Percentiles rank a stretch among this genome's conserved stretches.
Evolutionary conservation across 2,888 invertebrate species (phyloP).

Genomic region (Rhimphoctona megacephalus): DNA sequence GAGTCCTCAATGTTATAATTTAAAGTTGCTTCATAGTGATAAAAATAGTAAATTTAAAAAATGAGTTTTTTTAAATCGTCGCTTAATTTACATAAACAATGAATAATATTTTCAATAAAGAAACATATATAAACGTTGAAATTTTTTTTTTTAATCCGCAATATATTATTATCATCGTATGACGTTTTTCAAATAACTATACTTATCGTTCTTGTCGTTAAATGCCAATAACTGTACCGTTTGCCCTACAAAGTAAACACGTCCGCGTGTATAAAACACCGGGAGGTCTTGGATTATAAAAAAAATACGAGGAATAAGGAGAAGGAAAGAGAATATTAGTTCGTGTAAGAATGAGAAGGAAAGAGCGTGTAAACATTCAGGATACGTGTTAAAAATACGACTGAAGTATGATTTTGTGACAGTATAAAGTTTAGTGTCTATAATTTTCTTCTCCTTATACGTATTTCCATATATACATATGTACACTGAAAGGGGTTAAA

Average conservation of each 20-base stretch:
- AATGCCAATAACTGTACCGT: constrained; percentile 51
- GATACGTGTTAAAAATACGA: constrained; percentile 20
- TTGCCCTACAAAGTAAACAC: constrained; percentile 50
- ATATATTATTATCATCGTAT: not conserved
- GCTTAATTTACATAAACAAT: not conserved
- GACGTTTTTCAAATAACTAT: constrained; percentile 20
- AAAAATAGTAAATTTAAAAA: not conserved
- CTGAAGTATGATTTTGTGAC: constrained; percentile 43
- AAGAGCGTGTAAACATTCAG: not conserved
- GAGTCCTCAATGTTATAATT: not conserved
- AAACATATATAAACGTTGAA: not conserved
- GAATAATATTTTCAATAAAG: not conserved
- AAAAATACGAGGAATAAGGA: constrained; percentile 1
- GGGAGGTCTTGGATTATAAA: constrained; percentile 13
- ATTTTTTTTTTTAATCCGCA: not conserved
- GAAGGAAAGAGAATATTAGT: constrained; percentile 17
- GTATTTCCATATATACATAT: constrained; percentile 8
- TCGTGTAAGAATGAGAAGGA: not conserved
- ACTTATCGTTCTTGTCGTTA: constrained; percentile 32
- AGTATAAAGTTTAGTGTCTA: constrained; percentile 52
- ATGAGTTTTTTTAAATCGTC: not conserved
- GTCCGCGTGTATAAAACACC: constrained; percentile 32
- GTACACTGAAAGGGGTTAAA: not conserved
- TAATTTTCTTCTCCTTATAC: constrained; percentile 61
- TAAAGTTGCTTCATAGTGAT: not conserved